These are phyloP conservation scores for Stictonetta naevosa DNA, from an alignment of 2,113 vertebrate species.

Conservation along the genomic window DNA sequence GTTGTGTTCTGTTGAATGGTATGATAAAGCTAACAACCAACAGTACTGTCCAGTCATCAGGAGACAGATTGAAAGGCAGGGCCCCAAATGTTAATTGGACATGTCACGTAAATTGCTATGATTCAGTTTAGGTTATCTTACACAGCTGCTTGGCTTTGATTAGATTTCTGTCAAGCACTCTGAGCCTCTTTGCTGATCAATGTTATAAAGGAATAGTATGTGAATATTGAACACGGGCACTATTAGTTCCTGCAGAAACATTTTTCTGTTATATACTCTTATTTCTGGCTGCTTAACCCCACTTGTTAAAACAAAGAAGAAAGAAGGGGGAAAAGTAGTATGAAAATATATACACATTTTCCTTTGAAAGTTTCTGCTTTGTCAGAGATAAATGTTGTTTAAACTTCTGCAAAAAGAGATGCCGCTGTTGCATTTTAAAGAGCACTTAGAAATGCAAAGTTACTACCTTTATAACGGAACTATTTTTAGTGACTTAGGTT, in stretches of 20 bases:
- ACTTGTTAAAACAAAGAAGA: background rate
- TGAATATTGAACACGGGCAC: fast-evolving
- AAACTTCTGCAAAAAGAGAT: background rate
- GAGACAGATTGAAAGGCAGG: background rate
- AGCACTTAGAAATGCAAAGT: background rate
- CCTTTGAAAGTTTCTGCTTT: background rate
- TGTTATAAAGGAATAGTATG: background rate
- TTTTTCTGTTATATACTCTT: background rate
- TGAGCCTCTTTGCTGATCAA: background rate
- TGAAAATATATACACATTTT: background rate
- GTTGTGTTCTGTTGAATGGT: background rate
- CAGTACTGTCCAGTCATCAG: background rate
- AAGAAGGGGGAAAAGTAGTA: background rate
- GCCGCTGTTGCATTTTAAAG: background rate
- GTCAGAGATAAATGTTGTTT: background rate
- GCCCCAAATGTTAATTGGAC: background rate
- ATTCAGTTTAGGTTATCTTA: background rate
- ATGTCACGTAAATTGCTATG: background rate
- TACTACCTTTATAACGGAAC: background rate
- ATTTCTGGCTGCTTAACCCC: background rate
- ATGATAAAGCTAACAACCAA: background rate
- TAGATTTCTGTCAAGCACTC: slow-evolving; percentile 1
- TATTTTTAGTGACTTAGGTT: background rate
- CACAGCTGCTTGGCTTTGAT: background rate
- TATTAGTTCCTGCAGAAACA: background rate